phyloP scores from a whole-genome alignment of 2,888 invertebrate genomes.

The Leptarthrus brevirostris region DNA sequence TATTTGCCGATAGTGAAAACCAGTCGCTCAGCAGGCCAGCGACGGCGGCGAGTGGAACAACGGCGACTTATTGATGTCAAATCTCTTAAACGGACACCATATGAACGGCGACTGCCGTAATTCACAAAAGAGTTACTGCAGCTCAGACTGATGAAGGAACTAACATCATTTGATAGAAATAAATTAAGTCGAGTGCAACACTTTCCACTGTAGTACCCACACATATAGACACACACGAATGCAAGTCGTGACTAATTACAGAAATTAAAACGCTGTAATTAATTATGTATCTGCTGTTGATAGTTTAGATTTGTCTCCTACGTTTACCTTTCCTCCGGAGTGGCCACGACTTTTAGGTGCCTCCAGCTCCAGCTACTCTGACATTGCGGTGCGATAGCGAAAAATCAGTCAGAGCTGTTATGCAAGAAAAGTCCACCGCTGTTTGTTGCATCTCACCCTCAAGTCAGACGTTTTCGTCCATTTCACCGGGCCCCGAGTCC shows the following conservation, averaged over 20 bases:
- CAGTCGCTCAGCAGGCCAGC: conserved; percentile 14
- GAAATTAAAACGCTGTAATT: conserved; percentile 68
- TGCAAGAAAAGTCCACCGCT: no score
- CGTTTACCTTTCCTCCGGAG: not conserved
- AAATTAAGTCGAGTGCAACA: conserved; percentile 44
- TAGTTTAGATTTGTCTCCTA: conserved; percentile 50
- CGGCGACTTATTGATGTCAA: conserved; percentile 34
- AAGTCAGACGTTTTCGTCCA: no score
- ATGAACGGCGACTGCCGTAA: conserved; percentile 15
- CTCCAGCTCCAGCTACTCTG: not conserved
- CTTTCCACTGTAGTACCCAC: conserved; percentile 18
- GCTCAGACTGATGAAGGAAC: conserved; percentile 44
- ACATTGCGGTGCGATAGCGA: conserved; percentile 6
- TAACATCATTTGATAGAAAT: conserved; percentile 41
- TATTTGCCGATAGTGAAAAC: conserved; percentile 18
- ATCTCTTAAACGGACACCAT: conserved; percentile 23
- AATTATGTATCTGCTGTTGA: conserved; percentile 66
- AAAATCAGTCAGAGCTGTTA: no score
- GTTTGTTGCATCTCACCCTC: no score
- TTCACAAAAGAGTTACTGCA: conserved; percentile 44
- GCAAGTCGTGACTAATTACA: conserved; percentile 67
- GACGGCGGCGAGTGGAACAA: not conserved
- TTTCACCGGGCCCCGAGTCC: no score
- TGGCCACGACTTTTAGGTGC: conserved; percentile 9
- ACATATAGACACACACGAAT: conserved; percentile 16